Percentiles rank a stretch among this genome's conserved stretches.
phyloP scores from a whole-genome alignment of 2,797 vertebrate species.

The Gymnoscopelus braueri region DNA sequence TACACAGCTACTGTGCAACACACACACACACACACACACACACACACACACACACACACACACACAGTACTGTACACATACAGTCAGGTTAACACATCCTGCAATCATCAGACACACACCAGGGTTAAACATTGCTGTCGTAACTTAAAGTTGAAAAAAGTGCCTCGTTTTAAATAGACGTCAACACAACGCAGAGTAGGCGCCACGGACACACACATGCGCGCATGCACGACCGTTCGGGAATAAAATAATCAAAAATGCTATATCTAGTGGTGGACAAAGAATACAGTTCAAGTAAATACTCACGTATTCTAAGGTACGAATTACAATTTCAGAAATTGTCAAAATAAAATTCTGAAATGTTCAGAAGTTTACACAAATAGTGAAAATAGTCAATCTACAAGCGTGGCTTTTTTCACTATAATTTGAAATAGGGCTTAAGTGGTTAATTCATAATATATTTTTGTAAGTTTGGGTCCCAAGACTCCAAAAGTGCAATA shows the following conservation, averaged over 20 bases:
- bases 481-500: no score
- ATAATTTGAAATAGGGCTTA: no score
- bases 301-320: not conserved
- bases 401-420: no score
- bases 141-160: not conserved
- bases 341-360: not conserved
- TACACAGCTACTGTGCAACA: slow-evolving; percentile 21
- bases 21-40: slow-evolving; percentile 21
- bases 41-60: not conserved
- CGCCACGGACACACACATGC: not conserved
- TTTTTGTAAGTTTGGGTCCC: no score
- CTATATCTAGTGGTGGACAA: no score
- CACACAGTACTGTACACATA: not conserved
- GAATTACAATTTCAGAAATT: not conserved
- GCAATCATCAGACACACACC: slow-evolving; percentile 27
- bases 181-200: no score
- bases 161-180: no score
- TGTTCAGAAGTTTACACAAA: no score
- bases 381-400: no score
- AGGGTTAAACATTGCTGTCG: slow-evolving; percentile 29
- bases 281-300: no score
- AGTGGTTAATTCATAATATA: no score
- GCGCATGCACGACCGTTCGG: not conserved
- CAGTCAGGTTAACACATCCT: slow-evolving; percentile 7
- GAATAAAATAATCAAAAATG: no score